Percentiles rank a stretch among this genome's conserved stretches.
phyloP scores from a whole-genome alignment of 1,140 invertebrate species.

The Brachionus rubens region DNA sequence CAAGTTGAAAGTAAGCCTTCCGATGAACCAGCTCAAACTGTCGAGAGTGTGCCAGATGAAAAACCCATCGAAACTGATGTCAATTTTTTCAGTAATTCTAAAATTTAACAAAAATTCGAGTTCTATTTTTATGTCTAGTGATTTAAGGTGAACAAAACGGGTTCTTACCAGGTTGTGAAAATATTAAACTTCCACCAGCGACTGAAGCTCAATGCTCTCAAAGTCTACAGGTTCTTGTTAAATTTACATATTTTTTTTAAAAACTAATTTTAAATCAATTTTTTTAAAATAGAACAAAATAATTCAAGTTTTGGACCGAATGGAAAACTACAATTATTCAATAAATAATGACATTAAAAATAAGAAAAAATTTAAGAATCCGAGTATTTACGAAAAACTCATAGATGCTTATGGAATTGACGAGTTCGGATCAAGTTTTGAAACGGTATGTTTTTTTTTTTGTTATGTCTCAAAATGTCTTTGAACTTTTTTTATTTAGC shows the following conservation, averaged over 20 bases:
- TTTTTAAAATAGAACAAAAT: conserved; percentile 37
- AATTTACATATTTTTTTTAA: background rate
- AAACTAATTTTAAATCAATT: background rate
- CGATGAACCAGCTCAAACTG: background rate
- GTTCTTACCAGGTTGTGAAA: conserved; percentile 35
- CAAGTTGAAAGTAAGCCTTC: background rate
- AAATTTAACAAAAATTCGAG: background rate
- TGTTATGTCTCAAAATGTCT: too few relatives aligned
- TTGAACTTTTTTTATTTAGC: background rate
- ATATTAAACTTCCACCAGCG: conserved; percentile 13
- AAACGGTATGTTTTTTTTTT: conserved; percentile 2
- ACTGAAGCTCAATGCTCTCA: conserved; percentile 30
- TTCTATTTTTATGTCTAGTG: background rate
- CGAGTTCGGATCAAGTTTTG: conserved; percentile 42
- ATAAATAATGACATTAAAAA: conserved; percentile 38
- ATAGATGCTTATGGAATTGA: conserved; percentile 39
- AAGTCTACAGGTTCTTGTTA: conserved; percentile 10
- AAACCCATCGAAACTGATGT: background rate
- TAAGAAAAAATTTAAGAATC: conserved; percentile 42
- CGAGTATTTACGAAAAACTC: conserved; percentile 39
- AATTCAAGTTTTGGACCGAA: conserved; percentile 35
- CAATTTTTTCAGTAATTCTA: background rate
- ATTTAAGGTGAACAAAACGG: conserved; percentile 40
- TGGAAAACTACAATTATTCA: conserved; percentile 33
- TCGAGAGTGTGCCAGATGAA: background rate